Conservation (phyloP, 2,113 vertebrate species). For the Aegithalos caudatus region DNA sequence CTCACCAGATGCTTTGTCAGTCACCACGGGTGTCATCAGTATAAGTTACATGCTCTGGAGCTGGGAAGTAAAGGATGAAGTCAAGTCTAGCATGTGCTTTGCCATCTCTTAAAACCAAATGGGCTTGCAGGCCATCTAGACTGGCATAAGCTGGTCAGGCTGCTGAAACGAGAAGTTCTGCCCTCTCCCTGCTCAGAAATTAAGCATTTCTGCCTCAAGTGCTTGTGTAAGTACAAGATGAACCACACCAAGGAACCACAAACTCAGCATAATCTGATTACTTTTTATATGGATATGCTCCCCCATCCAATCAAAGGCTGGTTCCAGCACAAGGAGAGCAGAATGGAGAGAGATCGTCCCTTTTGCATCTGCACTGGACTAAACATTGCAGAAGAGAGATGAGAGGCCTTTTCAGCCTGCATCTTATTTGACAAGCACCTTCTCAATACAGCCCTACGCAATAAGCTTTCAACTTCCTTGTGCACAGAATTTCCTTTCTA, state of each 20-base stretch:
- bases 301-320: not conserved
- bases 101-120: not conserved
- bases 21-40: not conserved
- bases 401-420: not conserved
- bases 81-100: rapidly evolving
- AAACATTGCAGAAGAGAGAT: not conserved
- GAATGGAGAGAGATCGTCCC: not conserved
- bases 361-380: not conserved
- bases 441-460: not conserved
- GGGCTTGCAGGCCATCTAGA: not conserved
- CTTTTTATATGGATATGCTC: not conserved
- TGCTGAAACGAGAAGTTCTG: not conserved
- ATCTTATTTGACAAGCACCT: not conserved
- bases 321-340: not conserved
- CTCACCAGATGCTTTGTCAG: not conserved
- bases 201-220: not conserved
- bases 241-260: not conserved
- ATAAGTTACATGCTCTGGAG: not conserved
- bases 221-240: not conserved
- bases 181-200: not conserved
- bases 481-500: not conserved
- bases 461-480: not conserved
- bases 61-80: not conserved
- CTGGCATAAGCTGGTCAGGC: not conserved
- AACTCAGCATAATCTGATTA: not conserved